Evolutionary conservation across 2,888 invertebrate species (phyloP).

Genomic region (Osmoderma eremita): DNA sequence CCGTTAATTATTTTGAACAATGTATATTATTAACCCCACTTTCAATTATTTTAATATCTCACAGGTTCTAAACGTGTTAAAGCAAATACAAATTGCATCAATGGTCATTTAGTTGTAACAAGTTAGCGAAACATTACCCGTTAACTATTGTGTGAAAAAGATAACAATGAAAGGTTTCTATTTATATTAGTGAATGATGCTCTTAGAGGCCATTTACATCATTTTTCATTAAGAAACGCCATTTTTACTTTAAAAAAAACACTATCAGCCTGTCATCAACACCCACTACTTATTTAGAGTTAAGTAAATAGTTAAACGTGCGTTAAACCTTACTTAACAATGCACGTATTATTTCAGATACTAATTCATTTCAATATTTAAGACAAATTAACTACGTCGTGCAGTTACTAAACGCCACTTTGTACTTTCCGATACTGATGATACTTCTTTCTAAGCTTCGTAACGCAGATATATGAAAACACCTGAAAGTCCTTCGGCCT

Average conservation of each 20-base stretch:
- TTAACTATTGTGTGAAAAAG: slow-evolving; percentile 9
- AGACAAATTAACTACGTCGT: too few relatives aligned
- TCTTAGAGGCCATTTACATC: slow-evolving; percentile 32
- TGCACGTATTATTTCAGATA: not conserved
- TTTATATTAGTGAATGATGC: slow-evolving; percentile 25
- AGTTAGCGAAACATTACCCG: too few relatives aligned
- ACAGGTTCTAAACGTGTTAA: too few relatives aligned
- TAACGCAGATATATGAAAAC: slow-evolving; percentile 7
- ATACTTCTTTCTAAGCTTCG: not conserved
- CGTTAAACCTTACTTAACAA: not conserved
- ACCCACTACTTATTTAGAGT: slow-evolving; percentile 5
- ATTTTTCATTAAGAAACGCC: slow-evolving; percentile 16
- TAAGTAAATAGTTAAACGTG: slow-evolving; percentile 8
- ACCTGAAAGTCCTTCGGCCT: slow-evolving; percentile 46
- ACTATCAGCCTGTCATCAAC: slow-evolving; percentile 2
- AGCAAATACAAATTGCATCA: too few relatives aligned
- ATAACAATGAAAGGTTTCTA: slow-evolving; percentile 22
- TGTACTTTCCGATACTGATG: not conserved
- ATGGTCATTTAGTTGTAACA: too few relatives aligned
- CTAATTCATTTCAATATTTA: not conserved
- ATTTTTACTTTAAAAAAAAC: slow-evolving; percentile 15
- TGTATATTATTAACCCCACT: too few relatives aligned
- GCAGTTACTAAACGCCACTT: too few relatives aligned
- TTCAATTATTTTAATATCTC: too few relatives aligned
- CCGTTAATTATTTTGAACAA: too few relatives aligned